Evolutionary conservation across 2,888 invertebrate species (phyloP).

Genomic region (Sminthurides aquaticus): DNA sequence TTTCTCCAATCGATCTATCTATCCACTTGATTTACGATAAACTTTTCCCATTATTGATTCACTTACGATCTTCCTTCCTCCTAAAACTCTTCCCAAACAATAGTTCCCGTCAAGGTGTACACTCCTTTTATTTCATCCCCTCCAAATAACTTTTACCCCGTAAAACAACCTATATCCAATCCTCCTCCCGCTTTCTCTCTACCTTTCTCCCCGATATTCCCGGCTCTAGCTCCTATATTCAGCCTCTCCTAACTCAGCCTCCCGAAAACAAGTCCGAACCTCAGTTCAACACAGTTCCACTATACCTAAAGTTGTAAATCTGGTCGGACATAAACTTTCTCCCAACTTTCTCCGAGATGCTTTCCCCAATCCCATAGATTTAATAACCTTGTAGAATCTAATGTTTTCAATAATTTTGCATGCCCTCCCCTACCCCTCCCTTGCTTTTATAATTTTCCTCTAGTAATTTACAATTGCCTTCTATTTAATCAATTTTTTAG

Average conservation of each 20-base stretch:
- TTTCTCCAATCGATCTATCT: constrained; percentile 2
- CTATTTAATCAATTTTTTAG: no score
- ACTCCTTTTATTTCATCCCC: background rate
- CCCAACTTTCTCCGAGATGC: background rate
- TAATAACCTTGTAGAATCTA: background rate
- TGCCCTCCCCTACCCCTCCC: no score
- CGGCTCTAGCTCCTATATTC: background rate
- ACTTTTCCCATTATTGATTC: constrained; percentile 25
- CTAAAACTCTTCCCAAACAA: background rate
- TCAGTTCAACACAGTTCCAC: background rate
- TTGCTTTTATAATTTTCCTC: no score
- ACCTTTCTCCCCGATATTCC: background rate
- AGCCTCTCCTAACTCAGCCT: background rate
- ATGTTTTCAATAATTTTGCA: background rate
- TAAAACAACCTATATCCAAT: background rate
- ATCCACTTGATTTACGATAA: constrained; percentile 24
- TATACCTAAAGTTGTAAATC: background rate
- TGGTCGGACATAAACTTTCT: background rate
- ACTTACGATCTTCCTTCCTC: constrained; percentile 5
- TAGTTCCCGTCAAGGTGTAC: background rate
- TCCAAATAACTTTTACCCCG: background rate
- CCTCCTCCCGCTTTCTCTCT: background rate
- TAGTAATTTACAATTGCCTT: no score
- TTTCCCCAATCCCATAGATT: background rate
- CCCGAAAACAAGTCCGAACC: background rate